Percentiles rank a stretch among this genome's conserved stretches.
phyloP scores from a whole-genome alignment of 2,888 invertebrate genomes.

The Acrobasis repandana region DNA sequence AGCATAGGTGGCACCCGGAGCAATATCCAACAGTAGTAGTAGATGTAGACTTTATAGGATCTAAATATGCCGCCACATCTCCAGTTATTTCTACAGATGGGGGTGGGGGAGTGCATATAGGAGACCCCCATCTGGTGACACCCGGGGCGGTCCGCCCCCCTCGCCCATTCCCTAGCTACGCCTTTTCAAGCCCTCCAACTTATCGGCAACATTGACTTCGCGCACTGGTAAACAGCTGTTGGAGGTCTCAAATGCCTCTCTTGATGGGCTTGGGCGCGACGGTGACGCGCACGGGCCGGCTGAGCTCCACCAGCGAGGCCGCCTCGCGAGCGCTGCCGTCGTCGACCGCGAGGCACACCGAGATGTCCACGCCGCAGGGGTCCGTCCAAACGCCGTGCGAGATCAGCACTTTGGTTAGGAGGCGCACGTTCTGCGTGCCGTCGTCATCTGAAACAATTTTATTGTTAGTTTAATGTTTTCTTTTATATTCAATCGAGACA shows the following conservation, averaged over 20 bases:
- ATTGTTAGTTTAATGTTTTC: not conserved
- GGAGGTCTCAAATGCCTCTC: constrained; percentile 84
- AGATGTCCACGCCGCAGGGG: constrained; percentile 93
- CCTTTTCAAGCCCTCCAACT: not conserved
- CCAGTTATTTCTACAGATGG: too few relatives aligned
- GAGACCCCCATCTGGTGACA: too few relatives aligned
- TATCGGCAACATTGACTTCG: not conserved
- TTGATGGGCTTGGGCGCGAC: constrained; percentile 95
- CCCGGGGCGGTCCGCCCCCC: too few relatives aligned
- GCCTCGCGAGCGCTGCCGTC: constrained; percentile 72
- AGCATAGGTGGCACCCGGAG: too few relatives aligned
- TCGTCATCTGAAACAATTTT: constrained; percentile 67
- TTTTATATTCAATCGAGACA: too few relatives aligned
- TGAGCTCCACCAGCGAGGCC: constrained; percentile 86
- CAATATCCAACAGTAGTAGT: too few relatives aligned
- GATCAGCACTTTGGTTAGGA: constrained; percentile 93
- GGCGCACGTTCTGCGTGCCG: constrained; percentile 84
- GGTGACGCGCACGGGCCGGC: constrained; percentile 92
- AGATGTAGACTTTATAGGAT: too few relatives aligned
- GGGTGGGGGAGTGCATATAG: too few relatives aligned
- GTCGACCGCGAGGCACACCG: constrained; percentile 89
- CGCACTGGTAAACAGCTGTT: constrained; percentile 9
- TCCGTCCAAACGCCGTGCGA: constrained; percentile 97
- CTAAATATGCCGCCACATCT: too few relatives aligned
- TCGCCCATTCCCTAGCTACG: too few relatives aligned